Percentiles rank a stretch among this genome's conserved stretches.
Evolutionary conservation across 2,888 invertebrate species (phyloP).

Genomic region (Parasteatoda lunata): DNA sequence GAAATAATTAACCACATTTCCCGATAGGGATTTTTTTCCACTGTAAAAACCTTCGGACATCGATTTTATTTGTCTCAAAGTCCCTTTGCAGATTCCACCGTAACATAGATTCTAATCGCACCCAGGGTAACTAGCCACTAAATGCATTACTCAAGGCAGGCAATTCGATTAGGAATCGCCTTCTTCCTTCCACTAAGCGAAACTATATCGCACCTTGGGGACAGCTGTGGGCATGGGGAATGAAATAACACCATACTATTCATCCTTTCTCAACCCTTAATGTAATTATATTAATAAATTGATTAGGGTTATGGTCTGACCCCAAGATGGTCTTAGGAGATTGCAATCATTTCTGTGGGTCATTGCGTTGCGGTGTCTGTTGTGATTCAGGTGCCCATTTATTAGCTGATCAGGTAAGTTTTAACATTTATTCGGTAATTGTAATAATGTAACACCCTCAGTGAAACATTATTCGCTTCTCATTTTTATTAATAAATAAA

Average conservation of each 20-base stretch:
- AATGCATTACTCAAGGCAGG: conserved; percentile 42
- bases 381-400: too few species aligned
- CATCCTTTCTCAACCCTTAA: conserved; percentile 33
- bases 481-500: too few species aligned
- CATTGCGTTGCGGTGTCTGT: too few species aligned
- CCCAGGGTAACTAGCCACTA: conserved; percentile 35
- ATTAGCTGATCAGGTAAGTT: too few species aligned
- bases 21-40: background rate
- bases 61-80: background rate
- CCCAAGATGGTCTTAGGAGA: background rate
- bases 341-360: too few species aligned
- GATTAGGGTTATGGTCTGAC: conserved; percentile 37
- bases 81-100: background rate
- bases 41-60: background rate
- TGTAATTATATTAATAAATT: conserved; percentile 60
- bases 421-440: too few species aligned
- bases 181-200: conserved; percentile 19
- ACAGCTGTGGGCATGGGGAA: conserved; percentile 1
- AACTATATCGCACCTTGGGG: conserved; percentile 46
- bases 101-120: conserved; percentile 31
- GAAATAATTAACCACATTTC: background rate
- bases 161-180: conserved; percentile 38
- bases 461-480: too few species aligned
- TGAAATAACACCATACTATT: conserved; percentile 41
- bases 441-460: too few species aligned